phyloP scores from a whole-genome alignment of 2,888 invertebrate genomes.

The Dasypogon diadema region DNA sequence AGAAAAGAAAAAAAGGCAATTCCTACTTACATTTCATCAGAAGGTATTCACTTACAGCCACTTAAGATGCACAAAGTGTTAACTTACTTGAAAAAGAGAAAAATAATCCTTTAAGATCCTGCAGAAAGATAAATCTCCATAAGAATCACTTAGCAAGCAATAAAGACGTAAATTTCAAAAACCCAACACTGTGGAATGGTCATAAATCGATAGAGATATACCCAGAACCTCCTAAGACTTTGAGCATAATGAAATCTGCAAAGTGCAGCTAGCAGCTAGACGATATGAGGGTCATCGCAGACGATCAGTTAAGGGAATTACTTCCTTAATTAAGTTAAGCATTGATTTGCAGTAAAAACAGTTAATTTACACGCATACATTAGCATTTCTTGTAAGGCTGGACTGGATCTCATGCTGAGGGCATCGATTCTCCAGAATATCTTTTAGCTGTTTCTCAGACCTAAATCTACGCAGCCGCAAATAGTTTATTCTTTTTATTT shows the following conservation, averaged over 20 bases:
- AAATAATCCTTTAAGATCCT: not conserved
- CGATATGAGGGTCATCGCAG: not conserved
- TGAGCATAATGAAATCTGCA: not conserved
- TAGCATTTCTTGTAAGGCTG: too few relatives aligned
- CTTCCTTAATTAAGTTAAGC: constrained; percentile 44
- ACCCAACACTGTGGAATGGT: not conserved
- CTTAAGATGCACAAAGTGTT: too few relatives aligned
- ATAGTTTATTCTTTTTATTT: too few relatives aligned
- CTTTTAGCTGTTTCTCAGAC: too few relatives aligned
- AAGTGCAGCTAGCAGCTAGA: not conserved
- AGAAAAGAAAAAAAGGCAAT: too few relatives aligned
- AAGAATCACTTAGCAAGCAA: constrained; percentile 2
- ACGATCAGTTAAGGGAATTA: constrained; percentile 38
- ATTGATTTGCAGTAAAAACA: constrained; percentile 42
- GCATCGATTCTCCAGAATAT: too few relatives aligned
- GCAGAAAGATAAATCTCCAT: not conserved
- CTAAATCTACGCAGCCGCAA: constrained; percentile 16
- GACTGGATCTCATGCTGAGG: too few relatives aligned
- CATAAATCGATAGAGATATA: constrained; percentile 19
- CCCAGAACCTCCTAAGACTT: not conserved
- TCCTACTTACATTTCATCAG: too few relatives aligned
- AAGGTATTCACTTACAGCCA: too few relatives aligned
- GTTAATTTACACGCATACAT: constrained; percentile 29
- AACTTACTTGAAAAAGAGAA: constrained; percentile 27
- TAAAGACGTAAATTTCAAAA: constrained; percentile 23